Conservation (phyloP, 1,140 invertebrate genomes). For the Lordiphosa stackelbergi region DNA sequence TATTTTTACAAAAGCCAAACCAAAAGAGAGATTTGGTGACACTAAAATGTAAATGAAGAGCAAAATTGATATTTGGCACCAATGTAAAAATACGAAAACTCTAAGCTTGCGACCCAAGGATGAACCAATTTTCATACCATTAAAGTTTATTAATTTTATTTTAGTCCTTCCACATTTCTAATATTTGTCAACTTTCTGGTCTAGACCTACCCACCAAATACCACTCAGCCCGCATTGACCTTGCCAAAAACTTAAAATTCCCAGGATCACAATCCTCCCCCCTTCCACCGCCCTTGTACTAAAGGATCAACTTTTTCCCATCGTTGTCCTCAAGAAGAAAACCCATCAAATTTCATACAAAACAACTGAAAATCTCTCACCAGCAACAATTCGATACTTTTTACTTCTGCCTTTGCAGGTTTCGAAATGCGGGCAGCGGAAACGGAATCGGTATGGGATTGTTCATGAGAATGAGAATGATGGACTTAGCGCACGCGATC, state of each 20-base stretch:
- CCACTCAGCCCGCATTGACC: conserved; percentile 49
- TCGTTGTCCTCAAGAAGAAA: conserved; percentile 22
- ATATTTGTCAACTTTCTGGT: no score
- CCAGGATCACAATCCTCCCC: conserved; percentile 22
- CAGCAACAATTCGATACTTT: conserved; percentile 70
- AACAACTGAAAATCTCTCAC: conserved; percentile 41
- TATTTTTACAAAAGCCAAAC: neutral
- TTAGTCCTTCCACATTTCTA: no score
- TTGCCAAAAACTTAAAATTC: conserved; percentile 27
- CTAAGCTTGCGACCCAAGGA: no score
- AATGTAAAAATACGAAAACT: no score
- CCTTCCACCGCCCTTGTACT: neutral
- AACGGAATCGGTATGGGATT: conserved; percentile 36
- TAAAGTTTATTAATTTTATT: no score
- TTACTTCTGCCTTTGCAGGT: conserved; percentile 60
- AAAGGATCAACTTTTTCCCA: conserved; percentile 55
- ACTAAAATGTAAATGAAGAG: no score
- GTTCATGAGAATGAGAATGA: conserved; percentile 26
- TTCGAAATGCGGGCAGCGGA: conserved; percentile 60
- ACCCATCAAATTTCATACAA: conserved; percentile 34
- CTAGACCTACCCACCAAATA: neutral
- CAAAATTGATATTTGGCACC: no score
- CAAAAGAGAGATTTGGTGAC: no score
- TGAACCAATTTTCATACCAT: no score
- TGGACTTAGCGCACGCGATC: conserved; percentile 56